Base-by-base conservation (phyloP, 2,888 invertebrate species). In the Cryptus viduatorius region DNA sequence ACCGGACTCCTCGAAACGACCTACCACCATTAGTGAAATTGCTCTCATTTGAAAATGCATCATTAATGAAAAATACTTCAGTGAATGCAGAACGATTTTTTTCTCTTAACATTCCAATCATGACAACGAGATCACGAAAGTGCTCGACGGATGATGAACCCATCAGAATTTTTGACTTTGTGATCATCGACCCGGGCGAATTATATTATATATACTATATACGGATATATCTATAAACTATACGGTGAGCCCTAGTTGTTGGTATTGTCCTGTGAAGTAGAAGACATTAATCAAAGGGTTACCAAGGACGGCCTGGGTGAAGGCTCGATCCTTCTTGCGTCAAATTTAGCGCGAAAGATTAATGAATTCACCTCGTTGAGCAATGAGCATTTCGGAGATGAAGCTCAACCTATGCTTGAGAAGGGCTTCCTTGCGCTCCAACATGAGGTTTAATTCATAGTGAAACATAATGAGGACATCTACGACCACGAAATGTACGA, bases 261-360 rank as follows among this genome's bases (percentile, higher is more conserved):
- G 76, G 42, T 2, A 42, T 65, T 46, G n/a, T 72, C 53, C 19
- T 53, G 3, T 24, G 12, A n/a, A 68, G 16, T n/a, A 4, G 19
- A 69, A 83, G 65, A 73, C 69, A 75, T 79, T 79, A 82, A 78
- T 82, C 72, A n/a, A 61, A 31, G 59, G 31, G 31, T 61, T 44
- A 67, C 44, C 50, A 7, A 14, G 53, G 16, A 69, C 48, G 59
- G 42, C 24, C 44, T 10, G 68, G 69, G 68, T 53, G 24, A 68
- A 59, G 53, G 67, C 14, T 24, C 46, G 42, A 46, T 48, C 61
- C n/a, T 68, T 68, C 44, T 14, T 29, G 7, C 73, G 19, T 78
- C 50, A 46, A 78, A 82, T 79, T 59, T 68, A 50, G 48, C 68
- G 68, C 50, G 78, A 72, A 64, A 19, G 68, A 73, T 78, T 73